Percentiles rank a stretch among this genome's conserved stretches.
phyloP scores from a whole-genome alignment of 1,140 invertebrate species.

The Nasonia giraulti region DNA sequence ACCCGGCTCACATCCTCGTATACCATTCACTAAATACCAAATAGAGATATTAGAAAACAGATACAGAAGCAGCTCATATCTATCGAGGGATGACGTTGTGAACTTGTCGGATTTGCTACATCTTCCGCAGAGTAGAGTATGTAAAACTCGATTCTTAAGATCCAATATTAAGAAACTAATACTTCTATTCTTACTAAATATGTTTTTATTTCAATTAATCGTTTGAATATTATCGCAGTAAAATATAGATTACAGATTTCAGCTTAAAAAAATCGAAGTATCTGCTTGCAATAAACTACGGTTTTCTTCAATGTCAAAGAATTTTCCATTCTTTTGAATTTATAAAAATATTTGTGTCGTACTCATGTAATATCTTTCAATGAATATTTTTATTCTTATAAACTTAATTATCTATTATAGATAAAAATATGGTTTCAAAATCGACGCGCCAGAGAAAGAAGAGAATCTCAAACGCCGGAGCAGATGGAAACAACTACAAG shows the following conservation, averaged over 20 bases:
- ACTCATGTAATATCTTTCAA: slow-evolving; percentile 1
- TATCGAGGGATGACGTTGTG: slow-evolving; percentile 77
- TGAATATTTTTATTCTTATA: neutral
- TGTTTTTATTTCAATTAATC: slow-evolving; percentile 38
- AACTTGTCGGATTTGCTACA: slow-evolving; percentile 76
- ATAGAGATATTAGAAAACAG: slow-evolving; percentile 77
- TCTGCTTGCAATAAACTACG: slow-evolving; percentile 23
- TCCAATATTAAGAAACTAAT: neutral
- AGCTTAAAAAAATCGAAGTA: slow-evolving; percentile 27
- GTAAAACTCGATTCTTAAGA: slow-evolving; percentile 54
- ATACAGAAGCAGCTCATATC: slow-evolving; percentile 77
- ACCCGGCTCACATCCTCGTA: slow-evolving; percentile 78
- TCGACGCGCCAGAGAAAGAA: slow-evolving; percentile 81
- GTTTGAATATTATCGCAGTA: slow-evolving; percentile 21
- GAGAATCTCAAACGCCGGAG: slow-evolving; percentile 70
- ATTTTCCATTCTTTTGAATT: neutral
- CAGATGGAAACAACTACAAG: slow-evolving; percentile 20
- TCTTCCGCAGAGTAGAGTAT: slow-evolving; percentile 79
- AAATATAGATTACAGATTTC: slow-evolving; percentile 38
- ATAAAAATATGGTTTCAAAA: slow-evolving; percentile 93
- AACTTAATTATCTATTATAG: slow-evolving; percentile 66
- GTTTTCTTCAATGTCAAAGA: neutral
- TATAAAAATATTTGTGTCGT: slow-evolving; percentile 27
- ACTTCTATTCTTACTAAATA: neutral
- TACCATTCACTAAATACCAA: slow-evolving; percentile 79